A percentile compares a stretch with the other conserved stretches of the same genome.
These are phyloP conservation scores for Meteorus colon DNA, from an alignment of 2,888 invertebrate genomes.

Conservation along the genomic window DNA sequence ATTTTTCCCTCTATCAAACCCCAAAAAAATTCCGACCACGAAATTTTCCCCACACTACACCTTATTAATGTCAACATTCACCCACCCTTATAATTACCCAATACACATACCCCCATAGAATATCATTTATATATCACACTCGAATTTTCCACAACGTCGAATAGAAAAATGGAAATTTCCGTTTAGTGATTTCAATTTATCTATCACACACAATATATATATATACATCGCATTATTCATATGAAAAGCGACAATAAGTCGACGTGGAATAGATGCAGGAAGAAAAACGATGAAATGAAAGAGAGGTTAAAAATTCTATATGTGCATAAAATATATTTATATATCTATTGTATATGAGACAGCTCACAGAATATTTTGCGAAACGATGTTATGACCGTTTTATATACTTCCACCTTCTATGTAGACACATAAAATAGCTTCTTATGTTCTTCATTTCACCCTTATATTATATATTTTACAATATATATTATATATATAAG, in stretches of 20 bases:
- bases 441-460: slow-evolving; percentile 5
- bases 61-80: too few relatives aligned
- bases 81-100: too few relatives aligned
- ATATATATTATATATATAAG: not conserved
- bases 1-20: too few relatives aligned
- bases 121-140: not conserved
- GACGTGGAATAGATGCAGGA: not conserved
- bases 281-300: not conserved
- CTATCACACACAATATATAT: too few relatives aligned
- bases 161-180: not conserved
- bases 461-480: not conserved
- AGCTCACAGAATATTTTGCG: not conserved
- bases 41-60: too few relatives aligned
- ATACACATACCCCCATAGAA: not conserved
- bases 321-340: not conserved
- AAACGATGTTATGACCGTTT: not conserved
- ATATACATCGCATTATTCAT: not conserved
- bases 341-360: not conserved
- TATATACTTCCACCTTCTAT: not conserved
- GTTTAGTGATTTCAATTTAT: not conserved
- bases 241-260: not conserved
- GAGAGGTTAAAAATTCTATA: not conserved
- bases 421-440: not conserved
- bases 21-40: too few relatives aligned
- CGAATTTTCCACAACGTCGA: slow-evolving; percentile 4